Evolutionary conservation across 2,888 invertebrate species (phyloP), one percentile per base, ranked within the genome.

Genomic region (Suillia variegata): DNA sequence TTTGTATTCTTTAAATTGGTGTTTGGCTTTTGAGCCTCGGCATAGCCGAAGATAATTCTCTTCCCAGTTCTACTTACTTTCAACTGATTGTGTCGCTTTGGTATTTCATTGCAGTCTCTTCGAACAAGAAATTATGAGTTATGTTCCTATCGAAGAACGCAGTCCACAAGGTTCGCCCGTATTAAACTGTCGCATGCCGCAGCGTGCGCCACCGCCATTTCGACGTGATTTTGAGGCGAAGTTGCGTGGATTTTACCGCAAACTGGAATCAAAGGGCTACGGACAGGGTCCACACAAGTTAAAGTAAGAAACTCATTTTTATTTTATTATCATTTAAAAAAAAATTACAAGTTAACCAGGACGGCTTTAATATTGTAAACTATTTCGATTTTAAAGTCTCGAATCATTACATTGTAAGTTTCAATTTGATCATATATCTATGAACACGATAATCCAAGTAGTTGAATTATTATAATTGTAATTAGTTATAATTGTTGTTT

Each of bases 81-180:
- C n/a, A n/a, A n/a, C n/a, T n/a, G n/a, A n/a, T n/a, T n/a, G n/a
- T n/a, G n/a, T n/a, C n/a, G n/a, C n/a, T n/a, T n/a, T n/a, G n/a
- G n/a, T n/a, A n/a, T n/a, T n/a, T n/a, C n/a, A 65, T 85, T 86
- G 50, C 87, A 97, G 97, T 87, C 88, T 96, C 76, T 96, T 97
- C 86, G 97, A 98, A 84, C 94, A 97, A 86, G 96, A 97, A 87
- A 96, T 97, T 78, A 96, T 97, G 96, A 95, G 95, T 72, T 96
- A 96, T 84, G 93, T 96, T 77, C 96, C 94, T 65, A 85, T 86
- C 68, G 85, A 85, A 67, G 83, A 83, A 68, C 75, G 79, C 69
- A 77, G 82, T 49, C 89, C 91, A 64, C 84, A 85, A 61, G 82
- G 82, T 49, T 94, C 94, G 1, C 95, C 94, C 8, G 92, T 92